Evolutionary conservation across 2,113 vertebrate species (phyloP).

Genomic region (Rhizomys pruinosus): DNA sequence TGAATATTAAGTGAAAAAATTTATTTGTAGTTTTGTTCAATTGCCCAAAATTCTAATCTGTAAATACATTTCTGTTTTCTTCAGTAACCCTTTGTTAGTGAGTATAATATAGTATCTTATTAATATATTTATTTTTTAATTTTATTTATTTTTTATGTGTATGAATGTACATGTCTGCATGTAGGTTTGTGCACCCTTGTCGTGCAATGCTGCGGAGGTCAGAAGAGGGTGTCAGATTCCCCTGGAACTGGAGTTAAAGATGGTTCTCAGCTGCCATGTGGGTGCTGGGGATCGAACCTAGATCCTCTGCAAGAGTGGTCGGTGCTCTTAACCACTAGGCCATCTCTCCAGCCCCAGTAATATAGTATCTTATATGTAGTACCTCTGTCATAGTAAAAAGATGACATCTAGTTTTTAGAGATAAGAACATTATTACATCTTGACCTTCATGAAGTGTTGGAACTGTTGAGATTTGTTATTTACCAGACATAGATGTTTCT

Average conservation of each 20-base stretch:
- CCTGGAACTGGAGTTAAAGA: no score
- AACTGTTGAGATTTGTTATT: constrained; percentile 4
- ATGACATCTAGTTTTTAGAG: neutral
- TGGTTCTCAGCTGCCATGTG: no score
- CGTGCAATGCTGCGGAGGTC: no score
- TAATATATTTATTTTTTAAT: no score
- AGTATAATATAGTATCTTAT: neutral
- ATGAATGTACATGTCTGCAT: no score
- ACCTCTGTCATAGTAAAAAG: neutral
- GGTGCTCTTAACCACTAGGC: no score
- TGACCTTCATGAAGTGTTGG: constrained; percentile 24
- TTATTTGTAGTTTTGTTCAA: neutral
- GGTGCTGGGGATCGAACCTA: no score
- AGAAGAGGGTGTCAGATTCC: no score
- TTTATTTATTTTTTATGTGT: no score
- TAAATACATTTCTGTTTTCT: neutral
- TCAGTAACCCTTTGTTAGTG: constrained; percentile 2
- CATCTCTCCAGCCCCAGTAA: no score
- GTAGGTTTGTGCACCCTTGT: no score
- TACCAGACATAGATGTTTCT: neutral
- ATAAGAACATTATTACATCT: neutral
- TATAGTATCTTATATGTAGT: neutral
- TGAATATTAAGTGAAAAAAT: neutral
- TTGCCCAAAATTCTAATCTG: constrained; percentile 6
- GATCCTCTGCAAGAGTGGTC: no score